Base-by-base conservation (phyloP, 1,140 invertebrate genomes). In the Drosophila teissieri region DNA sequence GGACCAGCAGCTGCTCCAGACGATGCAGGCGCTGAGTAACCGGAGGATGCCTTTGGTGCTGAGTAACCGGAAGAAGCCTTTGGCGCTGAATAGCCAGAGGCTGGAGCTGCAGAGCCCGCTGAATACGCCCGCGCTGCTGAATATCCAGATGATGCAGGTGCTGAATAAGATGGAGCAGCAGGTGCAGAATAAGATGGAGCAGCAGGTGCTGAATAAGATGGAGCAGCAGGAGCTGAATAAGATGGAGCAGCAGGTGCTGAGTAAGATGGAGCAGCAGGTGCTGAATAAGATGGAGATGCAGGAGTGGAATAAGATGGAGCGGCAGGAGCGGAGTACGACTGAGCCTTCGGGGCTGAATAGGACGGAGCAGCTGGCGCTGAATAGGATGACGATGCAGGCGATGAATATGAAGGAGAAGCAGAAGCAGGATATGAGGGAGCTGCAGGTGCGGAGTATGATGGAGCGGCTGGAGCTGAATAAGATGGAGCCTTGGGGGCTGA, bases 1-100 rank as follows among this genome's bases (percentile, higher is more conserved):
- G 22, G 6, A 3, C 36, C 15, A 10, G 44, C 34, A 15, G 72
- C 24, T 14, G 70, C 54, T 31, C 6, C 64, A 27, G 73, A 42
- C 11, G 73, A 27, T 6, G 70, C 62, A 11, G 70, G 63, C 2
- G 72, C 74, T 22, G 74, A 49, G 11, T 49, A 49, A n/a, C 17
- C 14, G 34, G 48, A 34, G 15, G 45, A 42, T 1, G 70, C 70
- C 2, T 58, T 65, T 0, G 78, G 78, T 14, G 78, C 78, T 62
- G 78, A 65, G 34, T 80, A 80, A 0, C 51, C 52, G 3, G 58
- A 57, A 1, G 61, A 31, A 19, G 73, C 15, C 31, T 31, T 31
- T 15, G 40, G n/a, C 2, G 15, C n/a, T 42, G 40, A 42, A 42
- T 42, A 42, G n/a, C n/a, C 40, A 15, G 42, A 44, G 4, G 42